Conservation (phyloP, 2,113 vertebrate species). For the Trogon melanurus region DNA sequence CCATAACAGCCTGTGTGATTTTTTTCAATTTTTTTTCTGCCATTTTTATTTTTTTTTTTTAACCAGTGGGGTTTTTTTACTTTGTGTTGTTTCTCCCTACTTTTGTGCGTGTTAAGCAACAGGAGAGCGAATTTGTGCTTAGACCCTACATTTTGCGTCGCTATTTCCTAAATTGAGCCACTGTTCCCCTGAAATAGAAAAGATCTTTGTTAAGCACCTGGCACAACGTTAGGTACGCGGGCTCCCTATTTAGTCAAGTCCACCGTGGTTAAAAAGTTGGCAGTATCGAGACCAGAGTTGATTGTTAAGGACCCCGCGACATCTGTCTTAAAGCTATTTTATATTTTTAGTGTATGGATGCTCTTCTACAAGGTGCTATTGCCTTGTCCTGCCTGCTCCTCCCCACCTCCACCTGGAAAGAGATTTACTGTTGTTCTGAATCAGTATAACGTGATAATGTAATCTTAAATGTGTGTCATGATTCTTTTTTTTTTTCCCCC, state of each 20-base stretch:
- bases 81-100: background rate
- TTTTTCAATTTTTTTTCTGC: background rate
- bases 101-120: background rate
- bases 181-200: accelerated
- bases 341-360: background rate
- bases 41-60: too few relatives aligned
- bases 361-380: accelerated
- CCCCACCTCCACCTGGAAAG: too few relatives aligned
- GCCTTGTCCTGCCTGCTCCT: background rate
- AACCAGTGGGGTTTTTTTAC: background rate
- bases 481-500: background rate
- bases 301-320: background rate
- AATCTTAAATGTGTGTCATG: background rate
- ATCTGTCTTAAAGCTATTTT: background rate
- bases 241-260: background rate
- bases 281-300: accelerated
- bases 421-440: background rate
- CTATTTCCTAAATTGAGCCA: accelerated
- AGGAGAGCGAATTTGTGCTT: background rate
- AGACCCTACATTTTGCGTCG: background rate
- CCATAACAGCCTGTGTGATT: background rate
- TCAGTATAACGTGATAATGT: background rate
- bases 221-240: accelerated
- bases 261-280: too few relatives aligned
- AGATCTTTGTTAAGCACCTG: background rate